Evolutionary conservation across 2,888 invertebrate genomes (phyloP), one percentile per base, ranked within the genome.

Genomic region (Hipparchia sbordonii): DNA sequence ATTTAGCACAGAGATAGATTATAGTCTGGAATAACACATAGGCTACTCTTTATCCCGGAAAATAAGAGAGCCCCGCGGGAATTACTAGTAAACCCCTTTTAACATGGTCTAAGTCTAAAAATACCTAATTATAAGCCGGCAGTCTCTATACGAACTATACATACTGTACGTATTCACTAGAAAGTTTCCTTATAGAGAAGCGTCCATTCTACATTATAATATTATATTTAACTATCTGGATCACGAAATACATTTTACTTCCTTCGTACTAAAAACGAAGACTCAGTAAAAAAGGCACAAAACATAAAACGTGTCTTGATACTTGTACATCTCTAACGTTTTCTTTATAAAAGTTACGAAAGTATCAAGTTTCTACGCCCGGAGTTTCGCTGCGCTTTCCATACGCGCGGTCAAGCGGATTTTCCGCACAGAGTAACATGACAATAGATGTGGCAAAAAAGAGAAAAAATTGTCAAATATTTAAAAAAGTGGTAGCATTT

Each of bases 361-460:
- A 92, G 91, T 91, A 92, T 90, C 90, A 91, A 92, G 88, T 89
- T 87, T 80, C 80, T 79, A 84, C 79, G 81, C 84, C 78, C 86
- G 83, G 79, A 85, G 88, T 89, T 84, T 82, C 82, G 82, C 83
- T 84, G 85, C 84, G 86, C 87, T 87, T 88, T 89, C 87, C 89
- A 90, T 89, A 91, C 92, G 92, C 90, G 91, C 93, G 93, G 93
- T 93, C 93, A 93, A 93, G 93, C 93, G 90, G 89, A 92, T 91
- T 93, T 90, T 87, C 82, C 80, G 74, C 88, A 89, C 81, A 93
- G 93, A 92, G 82, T 85, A 82, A 79, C 70, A 78, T 83, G 78
- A 71, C 65, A 72, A 70, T 80, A 89, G 90, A 91, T 73, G 69
- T 48, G 81, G 68, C 81, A 70, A 9, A 67, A 73, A 79, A 7